Base-by-base conservation (phyloP, 2,113 vertebrate genomes). In the Damaliscus lunatus region DNA sequence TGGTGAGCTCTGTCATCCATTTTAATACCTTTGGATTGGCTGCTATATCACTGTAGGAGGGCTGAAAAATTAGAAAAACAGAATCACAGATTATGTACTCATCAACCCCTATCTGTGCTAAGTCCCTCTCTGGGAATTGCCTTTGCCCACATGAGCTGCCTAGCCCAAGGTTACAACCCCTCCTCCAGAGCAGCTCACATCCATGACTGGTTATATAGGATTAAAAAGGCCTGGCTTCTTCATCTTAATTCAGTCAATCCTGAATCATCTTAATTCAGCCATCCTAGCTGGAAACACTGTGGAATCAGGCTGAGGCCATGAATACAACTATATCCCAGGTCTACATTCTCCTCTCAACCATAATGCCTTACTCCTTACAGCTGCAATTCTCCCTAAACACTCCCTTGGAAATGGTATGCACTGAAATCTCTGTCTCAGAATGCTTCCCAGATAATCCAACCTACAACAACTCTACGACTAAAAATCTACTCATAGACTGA, bases 1-100 rank as follows among this genome's bases (percentile, higher is more conserved):
- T 99, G 92, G 99, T 99, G 98, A 99, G 99, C 97, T 99, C 99
- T 33, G 99, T 99, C 99, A 99, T 99, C 99, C 99, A 99, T 95
- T 99, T 99, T 97, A 99, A 98, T 97, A 99, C 99, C 99, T 99
- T 99, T 94, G 99, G 99, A 98, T 99, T 99, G 98, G 99, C 99
- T 99, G 99, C 99, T 98, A 99, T 99, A 98, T 99, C 99, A 98
- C 99, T 99, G 53, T 99, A 99, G 96, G 99, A 99, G 7, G 99
- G 99, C 99, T 99, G 98, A 55, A 98, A 98, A 97, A 87, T 90
- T 84, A 85, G 95, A 94, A 1, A 88, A 3, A 5, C 17, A 94
- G 23, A 88, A 62, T 97, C 50, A 97, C 6, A 67, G 71, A 94
- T 15, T 7, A 52, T 10, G 5, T 1, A 15, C 29, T 43, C 3